Base-by-base conservation (phyloP, 2,113 vertebrate genomes). In the Perognathus longimembris region DNA sequence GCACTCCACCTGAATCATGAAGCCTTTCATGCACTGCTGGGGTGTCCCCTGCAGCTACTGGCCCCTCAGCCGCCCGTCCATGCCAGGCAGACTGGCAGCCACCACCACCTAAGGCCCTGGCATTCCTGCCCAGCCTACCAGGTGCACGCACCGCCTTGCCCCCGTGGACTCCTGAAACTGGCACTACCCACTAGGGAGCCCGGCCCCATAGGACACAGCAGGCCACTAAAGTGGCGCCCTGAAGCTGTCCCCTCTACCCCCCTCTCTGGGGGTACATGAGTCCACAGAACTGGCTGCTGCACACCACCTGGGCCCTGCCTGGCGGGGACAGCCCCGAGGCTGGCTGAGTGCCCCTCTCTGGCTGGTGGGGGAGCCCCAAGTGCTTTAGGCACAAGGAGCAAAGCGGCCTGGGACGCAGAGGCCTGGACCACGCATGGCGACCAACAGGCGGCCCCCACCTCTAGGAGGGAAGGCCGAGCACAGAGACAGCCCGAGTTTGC, bases 1-100 rank as follows among this genome's bases (percentile, higher is more conserved):
- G 94, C 95, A 40, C 95, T 90, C 95, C 76, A 82, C 95, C 97
- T 96, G 97, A 97, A 93, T 96, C 94, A 98, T 91, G 96, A 91
- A 76, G 93, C 92, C 80, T 95, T 89, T 78, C 54, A 93, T 1
- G 34, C 94, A 71, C 12, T n/a, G 80, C 95, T 93, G 95, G 94
- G 96, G 94, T 93, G 96, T 80, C 95, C 94, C 95, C 95, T 54
- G 15, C 86, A 57, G 86, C 80, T 17, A 2, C 84, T 11, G n/a
- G 96, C 90, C 79, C 77, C 83, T 78, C 66, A 18, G 71, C 76
- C 54, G 42, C 94, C 92, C 64, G 36, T 1, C 66, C 38, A 0
- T 18, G 54, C 45, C 34, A 0, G 17, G 73, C 38, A 17, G 32
- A 64, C 93, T 85, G 57, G 66, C 1, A 1, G 21, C 36, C 8